Base-by-base conservation (phyloP, 2,797 vertebrate genomes). In the Danio aesculapii region DNA sequence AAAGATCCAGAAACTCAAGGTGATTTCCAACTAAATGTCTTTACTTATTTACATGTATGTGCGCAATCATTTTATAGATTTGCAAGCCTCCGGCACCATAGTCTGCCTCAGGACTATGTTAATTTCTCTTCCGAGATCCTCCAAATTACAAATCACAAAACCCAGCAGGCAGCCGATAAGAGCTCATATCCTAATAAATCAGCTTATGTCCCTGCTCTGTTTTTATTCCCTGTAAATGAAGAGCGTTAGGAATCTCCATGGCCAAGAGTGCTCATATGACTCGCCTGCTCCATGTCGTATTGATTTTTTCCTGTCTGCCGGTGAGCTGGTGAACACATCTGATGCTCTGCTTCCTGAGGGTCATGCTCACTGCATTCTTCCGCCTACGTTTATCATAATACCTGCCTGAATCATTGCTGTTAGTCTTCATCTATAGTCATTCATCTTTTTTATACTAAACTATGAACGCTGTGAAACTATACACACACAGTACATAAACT, bases 1-100 rank as follows among this genome's bases (percentile, higher is more conserved):
- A 74, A 99, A 99, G 91, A 98, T 99, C 82, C 98, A 99, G 93
- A 99, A 99, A 79, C 94, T 99, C 84, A 99, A 98, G 96, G 97
- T 99, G 77, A 70, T 61, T 7, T 30, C 12, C 57, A 52, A 55
- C 44, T 47, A 63, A 17, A 44, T n/a, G 10, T 16, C 5, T 67
- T 21, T 16, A 58, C 19, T 21, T 72, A 5, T 55, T 67, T 72
- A 68, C 63, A 13, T 77, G 59, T 73, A 13, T 77, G 53, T 66
- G 46, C 5, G 8, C 63, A 10, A 9, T 19, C 6, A 49, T 5
- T 73, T 52, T n/a, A 30, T 47, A 53, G 47, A 75, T 53, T 41
- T 43, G 21, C 8, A 61, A 55, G 8, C 68, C 50, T 53, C 14
- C 5, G 19, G 50, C 4, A 7, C 39, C 46, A 49, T 55, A 12